Evolutionary conservation across 2,113 vertebrate genomes (phyloP), one percentile per base, ranked within the genome.

Genomic region (Athene noctua): DNA sequence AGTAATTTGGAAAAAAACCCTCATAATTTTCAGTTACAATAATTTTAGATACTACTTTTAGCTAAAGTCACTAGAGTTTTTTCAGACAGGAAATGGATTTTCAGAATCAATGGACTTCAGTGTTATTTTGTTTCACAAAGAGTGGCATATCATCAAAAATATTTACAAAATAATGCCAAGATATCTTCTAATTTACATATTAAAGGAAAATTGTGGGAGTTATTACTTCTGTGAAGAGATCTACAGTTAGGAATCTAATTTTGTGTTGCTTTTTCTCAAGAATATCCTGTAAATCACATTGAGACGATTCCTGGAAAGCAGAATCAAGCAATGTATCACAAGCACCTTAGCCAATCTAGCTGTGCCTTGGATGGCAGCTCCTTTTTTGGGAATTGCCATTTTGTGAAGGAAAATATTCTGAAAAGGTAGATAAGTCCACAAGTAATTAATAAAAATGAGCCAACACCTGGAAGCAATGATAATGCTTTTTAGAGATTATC

Each of bases 401-500:
- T 82, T 92, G 88, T 96, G 93, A 95, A 96, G 83, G 80, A 94
- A 96, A 93, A 96, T 58, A 72, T 93, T 97, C 95, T 97, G 90
- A 93, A 91, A 92, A 96, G 65, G 70, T 83, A 96, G 80, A 57
- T 9, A 74, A 96, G 57, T 61, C 83, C 90, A 74, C 3, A 36
- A 95, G 79, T 94, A 97, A 95, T 92, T 93, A 70, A 63, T 36
- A 92, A 97, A 96, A 97, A 92, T 79, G 94, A 97, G 81, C 86
- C 79, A 94, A 92, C 94, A 97, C 97, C 96, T 97, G 97, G 96
- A 98, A 97, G 81, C 73, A 97, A 98, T 97, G 86, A 97, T 66
- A 51, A 51, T 93, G 88, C 88, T 87, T 79, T 67, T 75, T 65
- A 47, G 74, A 92, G 91, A 96, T 95, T 96, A 97, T 96, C 91